These are phyloP conservation scores for Panorpa germanica DNA, from an alignment of 2,888 invertebrate species.

Conservation along the genomic window DNA sequence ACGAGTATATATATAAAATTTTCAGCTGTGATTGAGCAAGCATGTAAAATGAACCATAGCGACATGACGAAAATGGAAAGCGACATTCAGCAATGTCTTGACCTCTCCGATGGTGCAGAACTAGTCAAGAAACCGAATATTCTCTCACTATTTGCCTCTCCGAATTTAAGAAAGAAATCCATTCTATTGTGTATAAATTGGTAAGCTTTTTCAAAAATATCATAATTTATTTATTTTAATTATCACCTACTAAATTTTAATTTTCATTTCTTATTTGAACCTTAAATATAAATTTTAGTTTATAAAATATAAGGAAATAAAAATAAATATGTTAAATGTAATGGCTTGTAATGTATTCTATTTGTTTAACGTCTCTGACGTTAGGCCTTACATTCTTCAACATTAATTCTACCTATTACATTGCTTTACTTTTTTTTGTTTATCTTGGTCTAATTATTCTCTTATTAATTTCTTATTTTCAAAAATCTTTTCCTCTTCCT, in stretches of 20 bases:
- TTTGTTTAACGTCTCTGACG: no score
- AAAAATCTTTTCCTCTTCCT: no score
- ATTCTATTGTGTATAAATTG: slow-evolving; percentile 30
- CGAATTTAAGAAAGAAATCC: slow-evolving; percentile 30
- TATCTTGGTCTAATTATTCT: not conserved
- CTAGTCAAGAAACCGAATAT: slow-evolving; percentile 23
- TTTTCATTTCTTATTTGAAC: not conserved
- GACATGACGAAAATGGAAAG: no score
- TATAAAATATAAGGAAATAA: no score
- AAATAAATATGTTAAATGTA: not conserved
- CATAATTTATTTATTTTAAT: not conserved
- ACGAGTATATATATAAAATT: slow-evolving; percentile 6
- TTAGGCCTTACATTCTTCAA: no score
- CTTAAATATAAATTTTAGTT: no score
- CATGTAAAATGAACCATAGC: no score
- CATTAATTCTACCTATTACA: no score
- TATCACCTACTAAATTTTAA: no score
- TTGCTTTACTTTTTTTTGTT: slow-evolving; percentile 9
- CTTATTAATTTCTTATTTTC: no score
- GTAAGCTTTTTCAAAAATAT: slow-evolving; percentile 21
- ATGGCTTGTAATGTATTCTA: not conserved
- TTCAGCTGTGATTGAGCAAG: slow-evolving; percentile 1
- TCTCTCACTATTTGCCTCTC: slow-evolving; percentile 26
- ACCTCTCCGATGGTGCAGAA: slow-evolving; percentile 18
- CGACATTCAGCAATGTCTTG: no score